Percentiles rank a stretch among this genome's conserved stretches.
These are phyloP conservation scores for Struthidea cinerea DNA, from an alignment of 2,113 vertebrate genomes.

Conservation along the genomic window DNA sequence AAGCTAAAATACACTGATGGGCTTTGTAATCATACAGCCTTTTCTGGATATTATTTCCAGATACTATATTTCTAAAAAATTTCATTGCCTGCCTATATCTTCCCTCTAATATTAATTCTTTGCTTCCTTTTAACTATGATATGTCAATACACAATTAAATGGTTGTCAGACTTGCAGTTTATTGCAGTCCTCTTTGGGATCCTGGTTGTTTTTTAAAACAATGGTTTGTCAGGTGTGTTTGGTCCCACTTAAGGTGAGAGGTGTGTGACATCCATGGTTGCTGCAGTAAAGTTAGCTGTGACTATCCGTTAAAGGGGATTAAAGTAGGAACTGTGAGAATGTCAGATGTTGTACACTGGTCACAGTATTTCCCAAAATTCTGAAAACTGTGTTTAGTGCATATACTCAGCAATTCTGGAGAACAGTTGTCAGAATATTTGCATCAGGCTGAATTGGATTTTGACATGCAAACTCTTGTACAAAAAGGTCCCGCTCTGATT, in stretches of 20 bases:
- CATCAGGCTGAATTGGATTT: neutral
- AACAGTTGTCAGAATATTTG: neutral
- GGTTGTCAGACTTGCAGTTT: neutral
- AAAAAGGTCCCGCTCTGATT: neutral
- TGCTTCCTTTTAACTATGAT: neutral
- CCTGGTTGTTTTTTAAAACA: neutral
- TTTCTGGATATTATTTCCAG: neutral
- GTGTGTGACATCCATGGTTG: fast-evolving
- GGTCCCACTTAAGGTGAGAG: neutral
- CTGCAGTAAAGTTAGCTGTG: neutral
- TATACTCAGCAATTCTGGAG: neutral
- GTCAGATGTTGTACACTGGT: neutral
- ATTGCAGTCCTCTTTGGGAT: neutral
- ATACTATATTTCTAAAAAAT: neutral
- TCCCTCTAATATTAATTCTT: neutral
- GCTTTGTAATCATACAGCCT: neutral
- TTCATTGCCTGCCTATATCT: neutral
- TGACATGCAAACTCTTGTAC: neutral
- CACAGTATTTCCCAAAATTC: neutral
- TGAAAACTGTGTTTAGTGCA: neutral
- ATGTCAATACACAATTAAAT: fast-evolving
- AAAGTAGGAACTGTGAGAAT: neutral
- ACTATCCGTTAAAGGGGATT: neutral
- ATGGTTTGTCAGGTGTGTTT: neutral
- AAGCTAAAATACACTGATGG: neutral